A percentile compares a stretch with the other conserved stretches of the same genome.
phyloP scores from a whole-genome alignment of 1,140 invertebrate genomes.

The Drosophila oshimai region DNA sequence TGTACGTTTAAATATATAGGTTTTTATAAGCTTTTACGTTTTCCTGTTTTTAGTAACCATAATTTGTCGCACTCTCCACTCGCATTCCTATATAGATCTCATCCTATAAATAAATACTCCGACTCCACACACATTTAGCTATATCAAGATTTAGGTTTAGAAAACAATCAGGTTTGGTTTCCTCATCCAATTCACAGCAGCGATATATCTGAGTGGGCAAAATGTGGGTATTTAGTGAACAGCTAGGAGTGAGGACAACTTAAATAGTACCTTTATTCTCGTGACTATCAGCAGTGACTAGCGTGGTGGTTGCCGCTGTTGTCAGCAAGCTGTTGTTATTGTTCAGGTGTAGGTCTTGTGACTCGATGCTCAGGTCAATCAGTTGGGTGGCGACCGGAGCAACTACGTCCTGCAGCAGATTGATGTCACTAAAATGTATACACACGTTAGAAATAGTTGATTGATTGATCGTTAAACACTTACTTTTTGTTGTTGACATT shows the following conservation, averaged over 20 bases:
- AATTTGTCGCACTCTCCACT: slow-evolving; percentile 65
- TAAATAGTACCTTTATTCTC: slow-evolving; percentile 77
- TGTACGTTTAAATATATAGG: slow-evolving; percentile 65
- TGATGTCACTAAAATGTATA: slow-evolving; percentile 62
- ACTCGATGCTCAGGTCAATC: slow-evolving; percentile 81
- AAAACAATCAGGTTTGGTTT: slow-evolving; percentile 74
- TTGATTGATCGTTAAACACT: slow-evolving; percentile 32
- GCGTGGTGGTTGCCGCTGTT: slow-evolving; percentile 77
- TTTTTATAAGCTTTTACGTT: slow-evolving; percentile 66
- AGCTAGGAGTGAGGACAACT: neutral
- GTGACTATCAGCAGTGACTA: slow-evolving; percentile 83
- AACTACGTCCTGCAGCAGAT: slow-evolving; percentile 72
- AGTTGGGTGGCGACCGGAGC: slow-evolving; percentile 69
- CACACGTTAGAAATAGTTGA: neutral
- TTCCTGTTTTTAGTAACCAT: slow-evolving; percentile 79
- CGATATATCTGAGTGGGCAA: slow-evolving; percentile 66
- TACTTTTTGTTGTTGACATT: slow-evolving; percentile 82
- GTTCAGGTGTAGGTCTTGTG: slow-evolving; percentile 80
- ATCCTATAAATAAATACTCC: slow-evolving; percentile 76
- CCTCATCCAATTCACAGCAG: slow-evolving; percentile 78
- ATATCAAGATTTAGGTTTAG: slow-evolving; percentile 69
- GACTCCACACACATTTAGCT: slow-evolving; percentile 77
- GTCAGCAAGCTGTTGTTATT: slow-evolving; percentile 82
- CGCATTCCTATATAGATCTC: slow-evolving; percentile 50
- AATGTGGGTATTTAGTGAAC: neutral